phyloP scores from a whole-genome alignment of 1,140 invertebrate species.

The Formica selysi region DNA sequence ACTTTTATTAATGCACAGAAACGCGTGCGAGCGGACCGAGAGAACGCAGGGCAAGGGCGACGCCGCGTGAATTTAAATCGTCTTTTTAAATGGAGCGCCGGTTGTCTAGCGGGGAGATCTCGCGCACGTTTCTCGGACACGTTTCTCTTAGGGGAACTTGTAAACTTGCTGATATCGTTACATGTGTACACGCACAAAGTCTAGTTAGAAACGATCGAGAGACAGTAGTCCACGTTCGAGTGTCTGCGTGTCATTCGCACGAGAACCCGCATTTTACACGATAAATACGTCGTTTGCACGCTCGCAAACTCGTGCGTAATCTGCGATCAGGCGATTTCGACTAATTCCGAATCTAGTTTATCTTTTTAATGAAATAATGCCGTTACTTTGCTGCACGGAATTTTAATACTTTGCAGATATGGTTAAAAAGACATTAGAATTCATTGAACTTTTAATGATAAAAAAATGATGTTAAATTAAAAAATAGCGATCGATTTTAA shows the following conservation, averaged over 20 bases:
- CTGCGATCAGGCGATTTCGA: neutral
- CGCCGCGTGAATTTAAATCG: constrained; percentile 82
- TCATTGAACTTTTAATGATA: neutral
- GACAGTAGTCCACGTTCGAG: constrained; percentile 22
- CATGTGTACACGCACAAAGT: constrained; percentile 55
- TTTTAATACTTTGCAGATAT: neutral
- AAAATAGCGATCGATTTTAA: neutral
- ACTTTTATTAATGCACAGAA: constrained; percentile 76
- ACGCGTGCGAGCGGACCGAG: constrained; percentile 63
- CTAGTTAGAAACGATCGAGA: constrained; percentile 48
- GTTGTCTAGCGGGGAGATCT: constrained; percentile 82
- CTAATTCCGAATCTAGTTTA: constrained; percentile 16
- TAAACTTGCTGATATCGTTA: constrained; percentile 73
- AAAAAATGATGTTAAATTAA: neutral
- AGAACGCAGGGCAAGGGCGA: constrained; percentile 67
- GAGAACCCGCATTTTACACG: constrained; percentile 57
- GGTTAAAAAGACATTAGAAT: neutral
- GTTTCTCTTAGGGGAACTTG: constrained; percentile 75
- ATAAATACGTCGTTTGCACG: constrained; percentile 63
- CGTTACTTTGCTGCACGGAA: neutral
- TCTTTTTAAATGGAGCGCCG: constrained; percentile 80
- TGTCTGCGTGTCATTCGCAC: constrained; percentile 60
- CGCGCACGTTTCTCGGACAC: constrained; percentile 79
- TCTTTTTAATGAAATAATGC: neutral
- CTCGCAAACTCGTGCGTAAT: constrained; percentile 6